A percentile compares a stretch with the other conserved stretches of the same genome.
Evolutionary conservation across 23 tunicate genomes (phyloP).

Genomic region (Oikopleura albicans): DNA sequence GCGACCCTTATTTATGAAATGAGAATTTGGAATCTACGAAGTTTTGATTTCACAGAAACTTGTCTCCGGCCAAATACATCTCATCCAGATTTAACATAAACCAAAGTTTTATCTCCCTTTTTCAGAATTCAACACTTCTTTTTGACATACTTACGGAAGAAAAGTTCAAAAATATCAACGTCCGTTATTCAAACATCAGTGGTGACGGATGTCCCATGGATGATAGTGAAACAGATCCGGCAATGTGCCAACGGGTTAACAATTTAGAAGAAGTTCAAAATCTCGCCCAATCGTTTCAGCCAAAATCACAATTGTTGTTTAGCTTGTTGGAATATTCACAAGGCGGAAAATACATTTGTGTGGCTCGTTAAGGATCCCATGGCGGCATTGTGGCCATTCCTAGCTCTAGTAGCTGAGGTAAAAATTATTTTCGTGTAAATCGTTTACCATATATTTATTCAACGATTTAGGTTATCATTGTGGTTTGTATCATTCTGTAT

Average conservation of each 20-base stretch:
- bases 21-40: too few relatives aligned
- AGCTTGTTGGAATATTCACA: not conserved
- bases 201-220: not conserved
- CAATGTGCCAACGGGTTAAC: not conserved
- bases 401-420: slow-evolving; percentile 72
- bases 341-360: not conserved
- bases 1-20: too few relatives aligned
- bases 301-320: not conserved
- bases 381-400: slow-evolving; percentile 96
- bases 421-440: not conserved
- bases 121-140: too few relatives aligned
- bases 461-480: not conserved
- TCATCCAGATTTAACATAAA: too few relatives aligned
- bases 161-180: too few relatives aligned
- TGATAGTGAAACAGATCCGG: not conserved
- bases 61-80: too few relatives aligned
- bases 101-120: too few relatives aligned
- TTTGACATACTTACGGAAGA: too few relatives aligned
- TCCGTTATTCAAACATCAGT: not conserved
- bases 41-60: too few relatives aligned
- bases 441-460: not conserved
- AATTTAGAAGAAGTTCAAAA: not conserved
- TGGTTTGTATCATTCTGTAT: not conserved
- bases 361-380: slow-evolving; percentile 49
- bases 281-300: not conserved